phyloP scores from a whole-genome alignment of 2,113 vertebrate genomes.

The Cairina moschata region DNA sequence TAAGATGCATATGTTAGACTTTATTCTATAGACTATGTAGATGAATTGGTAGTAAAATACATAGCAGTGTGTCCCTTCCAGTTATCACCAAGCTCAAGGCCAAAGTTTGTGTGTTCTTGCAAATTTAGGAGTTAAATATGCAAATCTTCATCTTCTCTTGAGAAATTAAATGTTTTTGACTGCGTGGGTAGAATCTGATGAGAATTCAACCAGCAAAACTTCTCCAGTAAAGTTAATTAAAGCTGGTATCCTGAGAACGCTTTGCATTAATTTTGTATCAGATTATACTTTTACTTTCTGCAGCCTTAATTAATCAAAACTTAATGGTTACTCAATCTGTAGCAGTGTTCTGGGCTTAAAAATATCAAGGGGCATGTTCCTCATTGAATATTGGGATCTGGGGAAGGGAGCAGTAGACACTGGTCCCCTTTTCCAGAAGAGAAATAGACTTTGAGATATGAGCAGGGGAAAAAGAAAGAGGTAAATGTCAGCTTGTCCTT shows the following conservation, averaged over 20 bases:
- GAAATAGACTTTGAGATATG: neutral
- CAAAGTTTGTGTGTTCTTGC: neutral
- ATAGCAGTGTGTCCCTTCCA: neutral
- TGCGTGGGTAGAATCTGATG: conserved; percentile 21
- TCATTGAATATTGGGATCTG: conserved; percentile 7
- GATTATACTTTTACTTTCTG: conserved; percentile 12
- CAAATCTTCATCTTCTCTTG: conserved; percentile 16
- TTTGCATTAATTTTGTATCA: conserved; percentile 57
- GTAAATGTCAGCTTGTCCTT: neutral
- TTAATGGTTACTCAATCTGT: conserved; percentile 2
- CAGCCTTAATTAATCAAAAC: conserved; percentile 52
- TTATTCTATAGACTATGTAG: neutral
- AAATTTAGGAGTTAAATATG: conserved; percentile 6
- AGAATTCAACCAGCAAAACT: conserved; percentile 28
- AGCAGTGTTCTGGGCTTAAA: neutral
- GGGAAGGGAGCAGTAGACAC: neutral
- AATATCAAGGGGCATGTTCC: neutral
- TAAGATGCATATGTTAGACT: neutral
- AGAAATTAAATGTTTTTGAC: conserved; percentile 17
- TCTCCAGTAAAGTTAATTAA: conserved; percentile 49
- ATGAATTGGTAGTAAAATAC: neutral
- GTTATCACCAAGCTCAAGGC: neutral
- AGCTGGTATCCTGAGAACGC: conserved; percentile 15
- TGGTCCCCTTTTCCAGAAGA: neutral
- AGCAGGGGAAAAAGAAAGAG: neutral